Conservation (phyloP, 1,140 invertebrate species). For the Calephelis virginiensis region DNA sequence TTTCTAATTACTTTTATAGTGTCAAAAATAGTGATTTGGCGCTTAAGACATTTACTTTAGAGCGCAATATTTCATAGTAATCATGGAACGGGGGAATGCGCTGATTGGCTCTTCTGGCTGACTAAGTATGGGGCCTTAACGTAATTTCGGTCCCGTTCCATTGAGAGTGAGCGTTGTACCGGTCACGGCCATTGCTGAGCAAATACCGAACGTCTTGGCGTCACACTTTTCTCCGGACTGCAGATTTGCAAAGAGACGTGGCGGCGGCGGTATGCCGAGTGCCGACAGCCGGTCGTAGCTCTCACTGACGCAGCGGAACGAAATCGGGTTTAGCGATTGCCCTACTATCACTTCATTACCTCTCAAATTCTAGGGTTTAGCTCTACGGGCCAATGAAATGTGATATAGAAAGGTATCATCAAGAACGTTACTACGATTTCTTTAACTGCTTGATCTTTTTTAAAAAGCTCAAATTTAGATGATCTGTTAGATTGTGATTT, state of each 20-base stretch:
- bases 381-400: slow-evolving; percentile 9
- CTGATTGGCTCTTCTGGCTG: no score
- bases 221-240: slow-evolving; percentile 44
- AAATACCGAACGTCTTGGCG: slow-evolving; percentile 41
- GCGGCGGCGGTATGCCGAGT: slow-evolving; percentile 27
- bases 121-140: no score
- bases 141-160: slow-evolving; percentile 37
- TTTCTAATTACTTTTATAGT: no score
- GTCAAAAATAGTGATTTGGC: no score
- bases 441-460: background rate
- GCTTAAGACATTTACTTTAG: no score
- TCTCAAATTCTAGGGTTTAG: slow-evolving; percentile 50
- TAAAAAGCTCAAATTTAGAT: no score
- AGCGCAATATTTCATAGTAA: no score
- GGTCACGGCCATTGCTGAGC: slow-evolving; percentile 54
- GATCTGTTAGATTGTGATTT: no score
- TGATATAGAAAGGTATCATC: slow-evolving; percentile 19
- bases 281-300: slow-evolving; percentile 40
- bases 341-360: slow-evolving; percentile 70
- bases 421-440: background rate
- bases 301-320: slow-evolving; percentile 60
- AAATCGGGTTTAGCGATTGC: slow-evolving; percentile 57
- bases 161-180: slow-evolving; percentile 53
- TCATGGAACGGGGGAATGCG: no score
- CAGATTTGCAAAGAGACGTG: slow-evolving; percentile 20